Evolutionary conservation across 2,888 invertebrate species (phyloP).

Genomic region (Luffia ferchaultella): DNA sequence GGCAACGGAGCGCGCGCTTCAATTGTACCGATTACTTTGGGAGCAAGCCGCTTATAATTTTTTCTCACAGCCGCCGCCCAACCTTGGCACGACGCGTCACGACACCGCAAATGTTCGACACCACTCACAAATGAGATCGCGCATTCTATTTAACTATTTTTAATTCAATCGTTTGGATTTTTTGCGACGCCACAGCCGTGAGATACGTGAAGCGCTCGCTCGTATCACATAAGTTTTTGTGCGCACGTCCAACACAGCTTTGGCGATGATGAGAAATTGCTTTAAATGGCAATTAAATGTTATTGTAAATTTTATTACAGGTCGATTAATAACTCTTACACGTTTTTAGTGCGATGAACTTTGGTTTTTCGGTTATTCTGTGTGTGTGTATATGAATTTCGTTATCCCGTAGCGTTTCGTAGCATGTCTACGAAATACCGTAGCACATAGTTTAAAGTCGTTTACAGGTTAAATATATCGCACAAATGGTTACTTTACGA

Average conservation of each 20-base stretch:
- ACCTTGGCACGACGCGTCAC: conserved; percentile 22
- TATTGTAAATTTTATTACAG: background rate
- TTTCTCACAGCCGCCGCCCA: conserved; percentile 36
- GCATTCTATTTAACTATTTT: conserved; percentile 16
- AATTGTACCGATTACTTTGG: conserved; percentile 61
- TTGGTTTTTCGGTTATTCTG: background rate
- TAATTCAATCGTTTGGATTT: background rate
- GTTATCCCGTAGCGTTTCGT: background rate
- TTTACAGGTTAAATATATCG: no score
- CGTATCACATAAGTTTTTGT: background rate
- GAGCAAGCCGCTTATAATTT: conserved; percentile 37
- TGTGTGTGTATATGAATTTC: background rate
- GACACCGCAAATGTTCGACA: conserved; percentile 6
- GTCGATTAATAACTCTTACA: background rate
- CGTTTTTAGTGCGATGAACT: background rate
- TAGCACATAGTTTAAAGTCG: no score
- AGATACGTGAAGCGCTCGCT: background rate
- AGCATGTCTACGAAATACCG: background rate
- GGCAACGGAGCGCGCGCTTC: conserved; percentile 52
- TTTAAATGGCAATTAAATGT: background rate
- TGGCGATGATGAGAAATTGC: no score
- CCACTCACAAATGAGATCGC: conserved; percentile 22
- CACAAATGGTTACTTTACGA: no score
- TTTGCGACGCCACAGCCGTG: background rate
- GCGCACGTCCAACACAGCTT: background rate